phyloP scores from a whole-genome alignment of 2,888 invertebrate genomes.

The Ommatoiulus sabulosus region DNA sequence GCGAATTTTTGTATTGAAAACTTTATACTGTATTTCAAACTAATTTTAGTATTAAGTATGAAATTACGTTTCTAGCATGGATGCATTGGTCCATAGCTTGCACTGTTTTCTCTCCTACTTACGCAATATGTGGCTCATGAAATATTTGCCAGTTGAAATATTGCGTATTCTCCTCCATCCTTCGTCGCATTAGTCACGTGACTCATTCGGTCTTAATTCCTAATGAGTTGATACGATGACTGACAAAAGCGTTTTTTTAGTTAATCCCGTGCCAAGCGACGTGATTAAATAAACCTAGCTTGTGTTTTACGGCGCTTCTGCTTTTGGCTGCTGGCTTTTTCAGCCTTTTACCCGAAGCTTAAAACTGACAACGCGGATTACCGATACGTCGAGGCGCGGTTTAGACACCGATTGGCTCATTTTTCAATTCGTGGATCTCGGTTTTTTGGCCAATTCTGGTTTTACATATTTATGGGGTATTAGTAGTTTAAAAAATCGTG shows the following conservation, averaged over 20 bases:
- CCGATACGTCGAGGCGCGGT: neutral
- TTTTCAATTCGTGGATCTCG: neutral
- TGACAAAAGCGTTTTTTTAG: conserved; percentile 12
- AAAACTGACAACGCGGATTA: conserved; percentile 26
- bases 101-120: too few relatives aligned
- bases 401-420: neutral
- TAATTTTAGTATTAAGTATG: too few relatives aligned
- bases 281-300: conserved; percentile 21
- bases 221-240: conserved; percentile 36
- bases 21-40: too few relatives aligned
- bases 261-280: conserved; percentile 2
- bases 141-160: neutral
- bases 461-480: too few relatives aligned
- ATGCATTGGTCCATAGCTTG: too few relatives aligned
- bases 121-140: too few relatives aligned
- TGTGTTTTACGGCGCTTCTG: neutral
- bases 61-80: too few relatives aligned
- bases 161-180: neutral
- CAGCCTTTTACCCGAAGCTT: neutral
- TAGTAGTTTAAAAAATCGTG: too few relatives aligned
- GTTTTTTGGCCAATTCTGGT: neutral
- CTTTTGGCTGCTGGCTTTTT: conserved; percentile 15
- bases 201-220: conserved; percentile 1
- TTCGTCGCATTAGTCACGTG: neutral
- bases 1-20: too few relatives aligned